These are phyloP conservation scores for Phyllotreta cruciferae DNA, from an alignment of 2,888 invertebrate genomes.

Conservation along the genomic window DNA sequence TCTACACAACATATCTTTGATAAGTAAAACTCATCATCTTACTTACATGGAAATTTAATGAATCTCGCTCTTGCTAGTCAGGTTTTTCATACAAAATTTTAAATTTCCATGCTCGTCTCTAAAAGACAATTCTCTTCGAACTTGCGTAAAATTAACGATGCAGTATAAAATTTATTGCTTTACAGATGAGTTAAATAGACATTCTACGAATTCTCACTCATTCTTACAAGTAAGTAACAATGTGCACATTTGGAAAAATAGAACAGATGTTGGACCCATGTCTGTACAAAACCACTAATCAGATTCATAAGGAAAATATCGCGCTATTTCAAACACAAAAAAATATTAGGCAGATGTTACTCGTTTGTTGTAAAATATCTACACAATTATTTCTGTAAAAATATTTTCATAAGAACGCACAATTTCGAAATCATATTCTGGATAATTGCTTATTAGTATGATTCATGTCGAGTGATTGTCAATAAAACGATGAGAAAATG, in stretches of 20 bases:
- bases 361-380: neutral
- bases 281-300: slow-evolving; percentile 42
- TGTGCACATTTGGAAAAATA: slow-evolving; percentile 43
- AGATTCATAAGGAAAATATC: no score
- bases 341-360: slow-evolving; percentile 11
- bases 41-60: no score
- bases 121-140: neutral
- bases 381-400: neutral
- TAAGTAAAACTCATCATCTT: no score
- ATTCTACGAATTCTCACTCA: slow-evolving; percentile 30
- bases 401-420: no score
- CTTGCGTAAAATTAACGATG: slow-evolving; percentile 4
- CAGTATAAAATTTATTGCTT: slow-evolving; percentile 42
- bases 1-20: no score
- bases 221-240: slow-evolving; percentile 33
- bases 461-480: no score
- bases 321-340: neutral
- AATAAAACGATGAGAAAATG: no score
- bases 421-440: no score
- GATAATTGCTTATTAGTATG: no score
- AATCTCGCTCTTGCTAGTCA: no score
- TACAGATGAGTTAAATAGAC: slow-evolving; percentile 33
- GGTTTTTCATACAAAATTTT: neutral
- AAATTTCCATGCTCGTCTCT: neutral
- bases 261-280: slow-evolving; percentile 49